Evolutionary conservation across 2,113 vertebrate species (phyloP), one percentile per base, ranked within the genome.

Genomic region (Nibea coibor): DNA sequence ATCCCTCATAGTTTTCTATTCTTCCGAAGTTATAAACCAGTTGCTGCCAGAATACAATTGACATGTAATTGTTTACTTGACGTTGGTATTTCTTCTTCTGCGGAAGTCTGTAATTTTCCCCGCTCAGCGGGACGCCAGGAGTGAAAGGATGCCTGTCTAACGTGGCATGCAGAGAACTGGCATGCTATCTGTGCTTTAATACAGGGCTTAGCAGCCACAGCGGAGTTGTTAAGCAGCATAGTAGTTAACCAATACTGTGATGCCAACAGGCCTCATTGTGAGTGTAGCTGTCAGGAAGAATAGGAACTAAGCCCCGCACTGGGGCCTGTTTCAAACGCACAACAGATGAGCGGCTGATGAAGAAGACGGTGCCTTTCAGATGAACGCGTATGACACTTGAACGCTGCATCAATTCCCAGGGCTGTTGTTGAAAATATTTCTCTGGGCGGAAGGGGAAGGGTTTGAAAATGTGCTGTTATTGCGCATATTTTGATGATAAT

Each of bases 181-280:
- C 58, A 1, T 22, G 24, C 79, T 58, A 77, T 83, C 83, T 84
- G 19, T 78, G 69, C 78, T 90, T 90, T 84, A 77, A 88, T 75
- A 82, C 72, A 5, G 45, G 78, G 84, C 88, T 92, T 85, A 88
- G 89, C 73, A 74, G 83, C 76, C 87, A 76, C 88, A 67, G 90
- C 19, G 73, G 87, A 89, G 79, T 68, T 87, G 86, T 86, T 82
- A 82, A 76, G 81, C 75, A 62, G 75, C 75, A 61, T 83, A 75
- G 83, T 87, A 62, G 75, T 85, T 88, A 89, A 92, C 83, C 79
- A 76, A 71, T 61, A 70, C 75, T 54, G 69, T 54, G 45, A 63
- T 79, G 81, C 87, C 76, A 82, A 59, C 68, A 81, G 78, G 75
- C 71, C 72, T 86, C n/a, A 53, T 81, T 84, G 82, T 82, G 71